These are phyloP conservation scores for Poeciliopsis prolifica DNA, from an alignment of 2,113 vertebrate species.

Conservation along the genomic window DNA sequence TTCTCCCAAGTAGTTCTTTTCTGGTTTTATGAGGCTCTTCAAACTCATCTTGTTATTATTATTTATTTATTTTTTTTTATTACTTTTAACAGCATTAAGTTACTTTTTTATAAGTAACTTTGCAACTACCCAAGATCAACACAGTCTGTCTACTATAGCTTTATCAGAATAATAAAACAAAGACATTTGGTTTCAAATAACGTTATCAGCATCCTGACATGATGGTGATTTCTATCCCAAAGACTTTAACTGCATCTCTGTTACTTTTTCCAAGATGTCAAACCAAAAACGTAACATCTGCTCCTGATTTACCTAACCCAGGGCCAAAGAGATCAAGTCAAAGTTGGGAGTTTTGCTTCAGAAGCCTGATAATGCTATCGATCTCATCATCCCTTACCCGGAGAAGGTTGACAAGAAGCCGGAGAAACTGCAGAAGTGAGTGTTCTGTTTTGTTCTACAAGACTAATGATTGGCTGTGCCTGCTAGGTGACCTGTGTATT, in stretches of 20 bases:
- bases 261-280: neutral
- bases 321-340: conserved; percentile 96
- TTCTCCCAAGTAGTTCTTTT: too few species aligned
- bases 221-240: too few species aligned
- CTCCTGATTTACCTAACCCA: conserved; percentile 62
- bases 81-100: too few species aligned
- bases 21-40: neutral
- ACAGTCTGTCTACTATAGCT: neutral
- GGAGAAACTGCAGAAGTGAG: conserved; percentile 91
- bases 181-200: too few species aligned
- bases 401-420: conserved; percentile 93
- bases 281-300: neutral
- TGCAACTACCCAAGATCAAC: neutral
- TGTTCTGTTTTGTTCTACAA: conserved; percentile 24
- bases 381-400: conserved; percentile 89
- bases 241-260: neutral
- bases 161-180: neutral
- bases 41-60: neutral
- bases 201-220: too few species aligned
- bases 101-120: neutral
- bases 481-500: neutral
- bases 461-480: neutral
- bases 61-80: neutral
- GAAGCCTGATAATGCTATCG: conserved; percentile 90
- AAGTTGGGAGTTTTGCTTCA: conserved; percentile 94